A percentile compares a stretch with the other conserved stretches of the same genome.
phyloP scores from a whole-genome alignment of 1,140 invertebrate species.

The Zophobas morio region DNA sequence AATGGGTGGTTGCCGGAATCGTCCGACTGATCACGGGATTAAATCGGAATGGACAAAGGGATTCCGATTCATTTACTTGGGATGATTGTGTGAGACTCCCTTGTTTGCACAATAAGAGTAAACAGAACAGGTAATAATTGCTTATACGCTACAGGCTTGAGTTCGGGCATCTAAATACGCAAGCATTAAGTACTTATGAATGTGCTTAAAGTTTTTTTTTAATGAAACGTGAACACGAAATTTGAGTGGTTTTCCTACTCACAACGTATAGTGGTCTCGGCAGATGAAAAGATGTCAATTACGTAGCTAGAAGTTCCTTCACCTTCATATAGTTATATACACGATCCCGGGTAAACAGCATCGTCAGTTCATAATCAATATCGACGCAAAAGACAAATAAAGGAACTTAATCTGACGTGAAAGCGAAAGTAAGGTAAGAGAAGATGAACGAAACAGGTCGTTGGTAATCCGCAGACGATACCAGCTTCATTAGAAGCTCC shows the following conservation, averaged over 20 bases:
- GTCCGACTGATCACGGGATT: constrained; percentile 34
- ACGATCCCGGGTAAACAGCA: constrained; percentile 30
- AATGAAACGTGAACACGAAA: not conserved
- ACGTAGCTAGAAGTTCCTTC: not conserved
- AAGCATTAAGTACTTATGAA: too few species aligned
- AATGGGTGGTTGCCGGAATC: constrained; percentile 33
- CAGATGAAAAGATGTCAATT: not conserved
- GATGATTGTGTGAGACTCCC: constrained; percentile 55
- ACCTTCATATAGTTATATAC: constrained; percentile 10
- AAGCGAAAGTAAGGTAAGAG: constrained; percentile 49
- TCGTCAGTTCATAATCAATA: constrained; percentile 50
- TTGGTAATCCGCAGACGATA: constrained; percentile 57
- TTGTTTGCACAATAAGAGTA: constrained; percentile 54
- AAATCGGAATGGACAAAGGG: constrained; percentile 54
- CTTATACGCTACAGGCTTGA: constrained; percentile 23
- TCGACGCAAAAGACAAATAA: constrained; percentile 54
- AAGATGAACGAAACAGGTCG: constrained; percentile 48
- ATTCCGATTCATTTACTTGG: constrained; percentile 57
- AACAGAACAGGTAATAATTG: constrained; percentile 57
- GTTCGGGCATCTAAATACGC: too few species aligned
- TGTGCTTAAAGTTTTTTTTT: too few species aligned
- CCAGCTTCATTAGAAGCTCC: constrained; percentile 54
- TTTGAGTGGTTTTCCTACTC: not conserved
- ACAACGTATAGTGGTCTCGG: too few species aligned
- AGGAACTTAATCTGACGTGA: constrained; percentile 56